Evolutionary conservation across 1,140 invertebrate species (phyloP).

Genomic region (Diprion similis): DNA sequence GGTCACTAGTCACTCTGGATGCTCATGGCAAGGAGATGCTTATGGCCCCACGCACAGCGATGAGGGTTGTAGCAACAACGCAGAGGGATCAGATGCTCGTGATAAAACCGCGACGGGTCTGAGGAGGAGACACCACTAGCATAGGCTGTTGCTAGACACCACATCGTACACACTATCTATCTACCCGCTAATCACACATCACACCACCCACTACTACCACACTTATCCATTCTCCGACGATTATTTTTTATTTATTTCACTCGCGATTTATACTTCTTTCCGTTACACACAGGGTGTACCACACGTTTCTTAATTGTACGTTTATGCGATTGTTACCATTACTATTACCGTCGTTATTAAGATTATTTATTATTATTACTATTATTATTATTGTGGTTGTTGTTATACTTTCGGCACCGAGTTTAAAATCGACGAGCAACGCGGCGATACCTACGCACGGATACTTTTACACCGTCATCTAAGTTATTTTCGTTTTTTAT

Average conservation of each 20-base stretch:
- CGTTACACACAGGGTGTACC: background rate
- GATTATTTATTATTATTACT: background rate
- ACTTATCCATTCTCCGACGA: background rate
- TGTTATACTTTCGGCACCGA: too few relatives aligned
- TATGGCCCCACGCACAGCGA: background rate
- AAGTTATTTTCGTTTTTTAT: too few relatives aligned
- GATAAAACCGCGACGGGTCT: constrained; percentile 38
- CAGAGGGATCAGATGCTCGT: constrained; percentile 28
- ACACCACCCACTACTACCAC: constrained; percentile 43
- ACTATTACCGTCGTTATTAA: background rate
- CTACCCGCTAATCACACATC: constrained; percentile 44
- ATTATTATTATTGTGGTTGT: background rate
- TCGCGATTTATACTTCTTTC: background rate
- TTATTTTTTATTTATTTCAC: constrained; percentile 6
- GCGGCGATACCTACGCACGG: too few relatives aligned
- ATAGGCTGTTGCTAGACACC: constrained; percentile 46
- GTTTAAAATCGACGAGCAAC: too few relatives aligned
- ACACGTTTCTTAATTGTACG: background rate
- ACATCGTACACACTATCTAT: constrained; percentile 45
- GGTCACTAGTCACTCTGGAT: background rate
- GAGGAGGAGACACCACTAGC: constrained; percentile 41
- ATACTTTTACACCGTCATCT: too few relatives aligned
- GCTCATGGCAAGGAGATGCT: background rate
- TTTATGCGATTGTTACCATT: background rate
- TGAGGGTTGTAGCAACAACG: background rate